Evolutionary conservation across 2,113 vertebrate species (phyloP).

Genomic region (Mustelus asterias): DNA sequence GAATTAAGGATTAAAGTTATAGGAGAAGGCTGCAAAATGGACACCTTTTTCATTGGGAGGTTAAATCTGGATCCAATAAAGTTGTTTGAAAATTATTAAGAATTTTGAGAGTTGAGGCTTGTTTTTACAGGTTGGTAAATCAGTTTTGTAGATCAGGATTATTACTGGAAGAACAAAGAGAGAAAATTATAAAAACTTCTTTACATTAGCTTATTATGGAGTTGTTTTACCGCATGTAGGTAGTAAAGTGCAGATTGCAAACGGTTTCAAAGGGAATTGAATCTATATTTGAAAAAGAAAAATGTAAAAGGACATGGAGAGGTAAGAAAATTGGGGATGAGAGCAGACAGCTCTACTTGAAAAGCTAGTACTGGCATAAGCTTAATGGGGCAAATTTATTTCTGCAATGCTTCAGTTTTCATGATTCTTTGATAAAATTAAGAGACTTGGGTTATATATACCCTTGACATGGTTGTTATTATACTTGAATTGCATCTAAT

Average conservation of each 20-base stretch:
- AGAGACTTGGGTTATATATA: background rate
- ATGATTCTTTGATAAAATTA: background rate
- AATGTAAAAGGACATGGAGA: background rate
- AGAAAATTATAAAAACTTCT: background rate
- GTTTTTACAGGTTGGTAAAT: background rate
- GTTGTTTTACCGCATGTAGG: background rate
- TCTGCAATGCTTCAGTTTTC: background rate
- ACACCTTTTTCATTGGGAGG: background rate
- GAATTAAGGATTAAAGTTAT: background rate
- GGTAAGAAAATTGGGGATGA: background rate
- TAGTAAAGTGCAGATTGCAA: background rate
- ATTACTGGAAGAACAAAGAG: background rate
- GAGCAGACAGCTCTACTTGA: background rate
- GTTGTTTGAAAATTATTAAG: background rate
- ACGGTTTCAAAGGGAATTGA: background rate
- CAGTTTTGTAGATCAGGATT: background rate
- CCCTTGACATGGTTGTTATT: background rate
- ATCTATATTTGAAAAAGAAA: background rate
- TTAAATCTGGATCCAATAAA: background rate
- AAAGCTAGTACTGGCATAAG: background rate
- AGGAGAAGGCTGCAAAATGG: background rate
- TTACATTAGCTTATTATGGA: background rate
- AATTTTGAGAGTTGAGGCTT: background rate
- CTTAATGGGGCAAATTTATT: background rate
- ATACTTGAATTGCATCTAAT: background rate